Conservation (phyloP, 2,113 vertebrate genomes). For the Coreoperca whiteheadi region DNA sequence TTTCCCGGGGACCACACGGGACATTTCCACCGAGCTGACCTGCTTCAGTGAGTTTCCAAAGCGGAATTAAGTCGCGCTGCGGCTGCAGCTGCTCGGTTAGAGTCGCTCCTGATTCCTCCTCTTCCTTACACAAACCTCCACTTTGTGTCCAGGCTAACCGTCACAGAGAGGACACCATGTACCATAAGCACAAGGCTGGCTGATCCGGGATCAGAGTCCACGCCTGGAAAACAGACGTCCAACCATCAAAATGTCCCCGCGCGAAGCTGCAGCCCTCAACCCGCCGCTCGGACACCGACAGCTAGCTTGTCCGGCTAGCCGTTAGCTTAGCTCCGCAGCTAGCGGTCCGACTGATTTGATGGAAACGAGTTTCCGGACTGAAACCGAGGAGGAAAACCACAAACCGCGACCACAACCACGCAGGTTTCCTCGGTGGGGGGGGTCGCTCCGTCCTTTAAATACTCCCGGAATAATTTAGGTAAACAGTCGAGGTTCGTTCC, state of each 20-base stretch:
- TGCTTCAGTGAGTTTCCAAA: neutral
- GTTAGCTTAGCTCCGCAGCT: conserved; percentile 21
- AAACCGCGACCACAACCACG: neutral
- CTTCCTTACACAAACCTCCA: neutral
- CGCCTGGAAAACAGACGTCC: neutral
- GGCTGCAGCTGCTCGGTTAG: neutral
- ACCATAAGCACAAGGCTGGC: no score
- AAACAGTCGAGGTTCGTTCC: no score
- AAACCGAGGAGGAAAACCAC: neutral
- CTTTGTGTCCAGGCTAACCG: neutral
- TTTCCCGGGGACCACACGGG: no score
- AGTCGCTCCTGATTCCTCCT: neutral
- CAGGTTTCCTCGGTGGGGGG: no score
- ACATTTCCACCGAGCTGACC: neutral
- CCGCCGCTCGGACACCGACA: neutral
- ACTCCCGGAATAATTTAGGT: no score
- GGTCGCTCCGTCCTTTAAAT: no score
- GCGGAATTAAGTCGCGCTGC: neutral
- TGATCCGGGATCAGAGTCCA: neutral
- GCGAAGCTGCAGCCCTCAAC: neutral
- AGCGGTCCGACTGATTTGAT: neutral
- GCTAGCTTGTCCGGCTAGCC: conserved; percentile 33
- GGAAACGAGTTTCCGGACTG: neutral
- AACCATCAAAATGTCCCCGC: neutral
- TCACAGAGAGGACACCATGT: no score